phyloP scores from a whole-genome alignment of 2,113 vertebrate genomes.

The Bubo scandiacus region DNA sequence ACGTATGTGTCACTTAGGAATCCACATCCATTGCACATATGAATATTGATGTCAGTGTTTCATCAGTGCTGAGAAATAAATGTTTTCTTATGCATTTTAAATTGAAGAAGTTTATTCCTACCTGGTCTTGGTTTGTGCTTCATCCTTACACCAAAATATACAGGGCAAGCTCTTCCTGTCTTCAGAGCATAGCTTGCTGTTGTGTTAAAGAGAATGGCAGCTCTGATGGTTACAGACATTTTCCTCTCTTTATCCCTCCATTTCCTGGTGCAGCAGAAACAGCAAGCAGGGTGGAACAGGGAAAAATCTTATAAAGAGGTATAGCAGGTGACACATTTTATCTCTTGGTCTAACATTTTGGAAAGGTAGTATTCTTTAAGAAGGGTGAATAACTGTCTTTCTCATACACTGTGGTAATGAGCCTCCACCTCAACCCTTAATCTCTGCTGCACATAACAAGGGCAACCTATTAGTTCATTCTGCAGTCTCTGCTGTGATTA shows the following conservation, averaged over 20 bases:
- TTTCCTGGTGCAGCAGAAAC: not conserved
- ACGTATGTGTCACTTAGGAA: not conserved
- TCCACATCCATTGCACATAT: not conserved
- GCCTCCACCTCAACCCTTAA: not conserved
- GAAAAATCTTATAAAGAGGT: not conserved
- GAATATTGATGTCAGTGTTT: not conserved
- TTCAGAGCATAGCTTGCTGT: not conserved
- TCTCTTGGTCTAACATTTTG: not conserved
- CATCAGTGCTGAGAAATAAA: fast-evolving
- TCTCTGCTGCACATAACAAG: not conserved
- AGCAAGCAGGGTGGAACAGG: not conserved
- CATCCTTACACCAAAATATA: not conserved
- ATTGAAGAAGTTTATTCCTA: not conserved
- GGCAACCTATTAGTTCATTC: not conserved
- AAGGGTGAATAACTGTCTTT: not conserved
- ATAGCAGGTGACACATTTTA: not conserved
- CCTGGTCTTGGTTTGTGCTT: not conserved
- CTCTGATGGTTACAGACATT: not conserved
- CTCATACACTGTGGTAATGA: not conserved
- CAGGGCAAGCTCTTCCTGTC: not conserved
- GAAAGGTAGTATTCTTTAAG: not conserved
- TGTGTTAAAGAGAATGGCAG: not conserved
- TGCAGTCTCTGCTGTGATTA: not conserved
- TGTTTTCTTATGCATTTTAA: not conserved
- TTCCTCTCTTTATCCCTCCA: not conserved